Conservation (phyloP, 2,797 vertebrate genomes). For the Eulemur coronatus region DNA sequence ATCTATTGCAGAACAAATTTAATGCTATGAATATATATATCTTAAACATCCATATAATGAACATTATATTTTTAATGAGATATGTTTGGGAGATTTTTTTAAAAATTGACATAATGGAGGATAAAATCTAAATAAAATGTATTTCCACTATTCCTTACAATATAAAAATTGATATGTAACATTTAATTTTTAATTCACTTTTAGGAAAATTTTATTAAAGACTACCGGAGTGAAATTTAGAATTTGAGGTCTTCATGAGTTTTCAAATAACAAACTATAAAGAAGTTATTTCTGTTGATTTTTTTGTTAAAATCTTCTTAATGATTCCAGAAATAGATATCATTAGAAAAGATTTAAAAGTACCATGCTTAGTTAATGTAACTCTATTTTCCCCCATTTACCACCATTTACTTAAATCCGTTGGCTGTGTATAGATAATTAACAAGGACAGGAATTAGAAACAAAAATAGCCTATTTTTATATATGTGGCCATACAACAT, state of each 20-base stretch:
- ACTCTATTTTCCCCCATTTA: neutral
- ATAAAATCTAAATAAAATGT: neutral
- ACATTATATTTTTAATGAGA: neutral
- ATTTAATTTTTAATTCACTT: neutral
- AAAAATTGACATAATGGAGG: neutral
- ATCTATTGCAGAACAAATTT: neutral
- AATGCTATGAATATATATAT: neutral
- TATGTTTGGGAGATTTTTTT: neutral
- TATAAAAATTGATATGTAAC: neutral
- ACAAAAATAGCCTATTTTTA: slow-evolving; percentile 21
- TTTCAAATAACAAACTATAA: neutral
- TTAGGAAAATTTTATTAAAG: neutral
- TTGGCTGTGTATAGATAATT: neutral
- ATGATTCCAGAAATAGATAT: neutral
- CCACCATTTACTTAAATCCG: neutral
- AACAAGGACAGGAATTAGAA: neutral
- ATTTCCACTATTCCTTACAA: neutral
- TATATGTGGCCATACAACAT: neutral
- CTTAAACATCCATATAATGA: neutral
- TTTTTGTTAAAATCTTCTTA: slow-evolving; percentile 2
- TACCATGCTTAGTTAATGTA: neutral
- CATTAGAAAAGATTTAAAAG: neutral
- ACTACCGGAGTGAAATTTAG: neutral
- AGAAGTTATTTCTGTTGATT: neutral
- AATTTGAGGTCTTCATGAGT: neutral